Evolutionary conservation across 2,113 vertebrate genomes (phyloP), one percentile per base, ranked within the genome.

Genomic region (Daubentonia madagascariensis): DNA sequence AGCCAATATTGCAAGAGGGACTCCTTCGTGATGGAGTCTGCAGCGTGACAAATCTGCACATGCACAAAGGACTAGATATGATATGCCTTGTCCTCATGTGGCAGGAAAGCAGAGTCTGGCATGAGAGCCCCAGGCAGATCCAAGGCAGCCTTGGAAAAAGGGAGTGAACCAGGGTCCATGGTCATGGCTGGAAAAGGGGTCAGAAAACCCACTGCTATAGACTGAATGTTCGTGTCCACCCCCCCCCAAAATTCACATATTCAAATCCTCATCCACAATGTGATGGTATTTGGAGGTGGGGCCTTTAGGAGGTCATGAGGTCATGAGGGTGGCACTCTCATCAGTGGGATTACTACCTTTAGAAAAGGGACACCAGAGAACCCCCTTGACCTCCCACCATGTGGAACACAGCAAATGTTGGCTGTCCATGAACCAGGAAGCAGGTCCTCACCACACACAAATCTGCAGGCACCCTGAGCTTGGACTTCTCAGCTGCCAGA

Each of bases 1-100:
- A 16, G 50, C 22, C 0, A 12, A 25, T 3, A 5, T 1, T 0
- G 12, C 0, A 6, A 45, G 11, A 45, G 43, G 73, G 20, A 18
- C 50, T 61, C 14, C 48, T 67, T 32, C 73, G 14, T 43, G n/a
- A 20, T 3, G 5, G 76, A 45, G 52, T 43, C 40, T 67, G 63
- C 45, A 70, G 37, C 37, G 57, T 32, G 13, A 37, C 6, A n/a
- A 22, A 92, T 50, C 18, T 3, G 2, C 12, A 2, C 45, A 48
- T 2, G 1, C 16, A 1, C 8, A 8, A 1, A 79, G 54, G 32
- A 23, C 40, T 37, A 45, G 23, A 45, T 6, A 52, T 30, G 9
- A 9, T 2, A 0, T 4, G 22, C n/a, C 63, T 25, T 6, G 17
- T 61, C 43, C 37, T 61, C 63, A 61, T 3, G 23, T 43, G 59